Evolutionary conservation across 2,888 invertebrate genomes (phyloP).

Genomic region (Anarsia innoxiella): DNA sequence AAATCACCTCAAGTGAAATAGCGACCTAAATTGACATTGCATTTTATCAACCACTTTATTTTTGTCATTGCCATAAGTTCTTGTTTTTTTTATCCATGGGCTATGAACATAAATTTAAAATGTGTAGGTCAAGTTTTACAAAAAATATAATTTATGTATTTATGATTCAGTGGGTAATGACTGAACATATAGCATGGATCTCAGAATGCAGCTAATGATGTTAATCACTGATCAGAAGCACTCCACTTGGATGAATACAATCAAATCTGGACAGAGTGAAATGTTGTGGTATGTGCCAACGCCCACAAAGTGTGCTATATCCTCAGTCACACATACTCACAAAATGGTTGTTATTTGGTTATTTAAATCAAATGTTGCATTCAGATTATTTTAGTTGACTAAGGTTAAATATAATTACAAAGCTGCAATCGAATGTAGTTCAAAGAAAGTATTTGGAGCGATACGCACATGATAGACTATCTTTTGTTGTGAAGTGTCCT

Average conservation of each 20-base stretch:
- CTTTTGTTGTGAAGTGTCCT: constrained; percentile 52
- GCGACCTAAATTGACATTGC: constrained; percentile 42
- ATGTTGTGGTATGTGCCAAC: constrained; percentile 35
- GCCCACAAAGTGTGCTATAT: constrained; percentile 54
- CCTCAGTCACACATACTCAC: constrained; percentile 61
- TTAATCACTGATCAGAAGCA: too few relatives aligned
- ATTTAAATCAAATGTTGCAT: constrained; percentile 66
- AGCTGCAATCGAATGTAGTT: constrained; percentile 68
- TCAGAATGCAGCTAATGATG: constrained; percentile 69
- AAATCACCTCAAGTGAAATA: constrained; percentile 33
- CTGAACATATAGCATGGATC: constrained; percentile 72
- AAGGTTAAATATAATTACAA: constrained; percentile 50
- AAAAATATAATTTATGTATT: constrained; percentile 56
- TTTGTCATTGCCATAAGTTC: constrained; percentile 37
- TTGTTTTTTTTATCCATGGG: constrained; percentile 49
- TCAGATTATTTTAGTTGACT: constrained; percentile 64
- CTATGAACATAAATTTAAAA: constrained; percentile 59
- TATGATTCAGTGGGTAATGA: constrained; percentile 61
- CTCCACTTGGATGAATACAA: too few relatives aligned
- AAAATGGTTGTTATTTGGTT: constrained; percentile 69
- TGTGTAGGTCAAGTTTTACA: constrained; percentile 49
- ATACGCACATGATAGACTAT: constrained; percentile 63
- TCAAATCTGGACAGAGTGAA: constrained; percentile 11
- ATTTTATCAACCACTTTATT: constrained; percentile 50
- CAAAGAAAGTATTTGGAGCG: constrained; percentile 62